Conservation (phyloP, 2,888 invertebrate genomes). For the Ichneumon xanthorius region DNA sequence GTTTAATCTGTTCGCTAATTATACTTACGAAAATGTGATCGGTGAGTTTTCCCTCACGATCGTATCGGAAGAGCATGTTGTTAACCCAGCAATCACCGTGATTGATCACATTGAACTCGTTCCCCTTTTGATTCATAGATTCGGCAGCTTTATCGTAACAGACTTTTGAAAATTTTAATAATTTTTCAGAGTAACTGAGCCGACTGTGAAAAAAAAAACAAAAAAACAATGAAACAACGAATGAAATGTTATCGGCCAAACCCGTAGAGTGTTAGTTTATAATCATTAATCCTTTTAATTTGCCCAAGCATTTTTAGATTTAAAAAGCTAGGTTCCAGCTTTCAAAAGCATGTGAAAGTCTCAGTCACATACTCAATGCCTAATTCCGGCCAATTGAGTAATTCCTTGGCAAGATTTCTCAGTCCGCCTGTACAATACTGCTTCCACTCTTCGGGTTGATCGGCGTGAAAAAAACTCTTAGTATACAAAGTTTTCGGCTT, state of each 20-base stretch:
- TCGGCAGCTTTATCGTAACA: conserved; percentile 62
- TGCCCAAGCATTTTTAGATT: not conserved
- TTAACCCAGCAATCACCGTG: conserved; percentile 82
- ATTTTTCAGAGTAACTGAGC: conserved; percentile 73
- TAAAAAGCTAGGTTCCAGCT: not conserved
- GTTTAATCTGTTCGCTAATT: not conserved
- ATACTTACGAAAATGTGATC: conserved; percentile 74
- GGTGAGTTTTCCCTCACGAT: conserved; percentile 73
- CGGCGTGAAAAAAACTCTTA: not conserved
- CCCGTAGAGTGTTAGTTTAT: no score
- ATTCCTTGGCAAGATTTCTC: not conserved
- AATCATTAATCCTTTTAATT: no score
- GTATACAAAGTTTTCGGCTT: not conserved
- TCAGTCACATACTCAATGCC: not conserved
- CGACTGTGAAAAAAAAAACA: not conserved
- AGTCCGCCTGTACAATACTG: not conserved
- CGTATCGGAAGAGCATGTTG: conserved; percentile 81
- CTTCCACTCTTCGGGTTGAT: not conserved
- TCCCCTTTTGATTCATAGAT: conserved; percentile 1
- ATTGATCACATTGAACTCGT: conserved; percentile 80
- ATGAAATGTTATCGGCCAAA: not conserved
- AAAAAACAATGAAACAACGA: not conserved
- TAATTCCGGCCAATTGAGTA: conserved; percentile 26
- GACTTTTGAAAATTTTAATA: conserved; percentile 65
- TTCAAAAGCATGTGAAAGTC: not conserved